A percentile compares a stretch with the other conserved stretches of the same genome.
Conservation (phyloP, 53 echinoderm and acorn worm genomes). For the Actinopyga echinites region DNA sequence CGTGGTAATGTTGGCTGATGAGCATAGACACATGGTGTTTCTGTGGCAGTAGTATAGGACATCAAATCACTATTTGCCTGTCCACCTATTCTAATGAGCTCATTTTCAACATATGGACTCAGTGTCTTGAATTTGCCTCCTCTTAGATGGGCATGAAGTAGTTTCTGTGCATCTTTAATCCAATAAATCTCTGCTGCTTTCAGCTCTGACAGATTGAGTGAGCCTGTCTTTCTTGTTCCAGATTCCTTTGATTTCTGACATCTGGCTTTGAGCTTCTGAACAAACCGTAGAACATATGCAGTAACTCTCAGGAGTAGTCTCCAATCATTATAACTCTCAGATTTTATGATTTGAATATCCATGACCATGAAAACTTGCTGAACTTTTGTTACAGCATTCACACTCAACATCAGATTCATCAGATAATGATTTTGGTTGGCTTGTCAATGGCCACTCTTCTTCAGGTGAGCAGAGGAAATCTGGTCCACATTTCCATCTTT, state of each 20-base stretch:
- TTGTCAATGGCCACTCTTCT: too few species aligned
- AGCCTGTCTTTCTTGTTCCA: too few species aligned
- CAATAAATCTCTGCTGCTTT: conserved; percentile 34
- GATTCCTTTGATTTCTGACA: neutral
- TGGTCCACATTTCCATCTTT: too few species aligned
- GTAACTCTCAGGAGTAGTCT: conserved; percentile 54
- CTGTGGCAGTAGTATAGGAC: neutral
- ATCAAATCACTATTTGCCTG: neutral
- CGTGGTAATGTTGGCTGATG: conserved; percentile 23
- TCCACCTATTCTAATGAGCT: conserved; percentile 25
- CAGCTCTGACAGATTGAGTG: neutral
- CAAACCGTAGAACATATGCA: conserved; percentile 48
- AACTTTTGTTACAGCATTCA: neutral
- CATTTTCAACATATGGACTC: conserved; percentile 28
- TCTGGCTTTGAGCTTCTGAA: conserved; percentile 2
- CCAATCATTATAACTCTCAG: conserved; percentile 39
- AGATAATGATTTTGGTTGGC: too few species aligned
- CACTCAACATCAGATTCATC: neutral
- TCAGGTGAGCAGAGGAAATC: too few species aligned
- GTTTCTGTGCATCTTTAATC: conserved; percentile 60
- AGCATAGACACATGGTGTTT: too few species aligned
- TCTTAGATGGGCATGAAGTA: conserved; percentile 37
- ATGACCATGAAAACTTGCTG: neutral
- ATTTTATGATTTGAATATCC: conserved; percentile 10
- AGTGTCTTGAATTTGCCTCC: conserved; percentile 19